phyloP scores from a whole-genome alignment of 1,140 invertebrate species.

The Ceratitis capitata region DNA sequence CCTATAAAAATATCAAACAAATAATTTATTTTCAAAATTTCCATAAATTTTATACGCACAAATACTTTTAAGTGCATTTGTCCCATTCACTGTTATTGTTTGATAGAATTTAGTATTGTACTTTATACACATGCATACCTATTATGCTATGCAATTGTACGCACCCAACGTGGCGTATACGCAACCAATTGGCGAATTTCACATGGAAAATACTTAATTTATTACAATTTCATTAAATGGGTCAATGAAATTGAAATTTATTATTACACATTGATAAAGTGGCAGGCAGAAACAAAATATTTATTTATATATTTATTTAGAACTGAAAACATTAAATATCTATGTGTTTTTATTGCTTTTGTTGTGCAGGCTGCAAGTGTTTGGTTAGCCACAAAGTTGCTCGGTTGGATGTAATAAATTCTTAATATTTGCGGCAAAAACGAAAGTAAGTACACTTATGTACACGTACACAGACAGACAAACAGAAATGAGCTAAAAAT shows the following conservation, averaged over 20 bases:
- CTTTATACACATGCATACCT: too few species aligned
- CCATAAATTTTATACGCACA: too few species aligned
- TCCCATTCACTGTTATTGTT: too few species aligned
- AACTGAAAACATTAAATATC: too few species aligned
- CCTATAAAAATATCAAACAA: not conserved
- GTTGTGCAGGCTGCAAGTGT: not conserved
- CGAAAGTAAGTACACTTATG: not conserved
- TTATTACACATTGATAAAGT: not conserved
- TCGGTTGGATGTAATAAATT: not conserved
- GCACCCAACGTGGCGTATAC: not conserved
- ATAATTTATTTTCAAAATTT: not conserved
- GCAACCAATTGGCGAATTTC: not conserved
- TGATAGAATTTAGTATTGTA: not conserved
- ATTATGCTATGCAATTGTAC: not conserved
- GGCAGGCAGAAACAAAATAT: not conserved
- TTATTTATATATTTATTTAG: not conserved
- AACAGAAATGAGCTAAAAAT: not conserved
- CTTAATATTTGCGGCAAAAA: not conserved
- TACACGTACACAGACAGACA: not conserved
- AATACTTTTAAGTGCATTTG: too few species aligned
- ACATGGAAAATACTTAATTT: not conserved
- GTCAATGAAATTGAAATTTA: not conserved
- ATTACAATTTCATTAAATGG: not conserved
- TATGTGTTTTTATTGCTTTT: not conserved
- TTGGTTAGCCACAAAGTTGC: not conserved